Evolutionary conservation across 2,888 invertebrate species (phyloP).

Genomic region (Tetheella fluctuosa): DNA sequence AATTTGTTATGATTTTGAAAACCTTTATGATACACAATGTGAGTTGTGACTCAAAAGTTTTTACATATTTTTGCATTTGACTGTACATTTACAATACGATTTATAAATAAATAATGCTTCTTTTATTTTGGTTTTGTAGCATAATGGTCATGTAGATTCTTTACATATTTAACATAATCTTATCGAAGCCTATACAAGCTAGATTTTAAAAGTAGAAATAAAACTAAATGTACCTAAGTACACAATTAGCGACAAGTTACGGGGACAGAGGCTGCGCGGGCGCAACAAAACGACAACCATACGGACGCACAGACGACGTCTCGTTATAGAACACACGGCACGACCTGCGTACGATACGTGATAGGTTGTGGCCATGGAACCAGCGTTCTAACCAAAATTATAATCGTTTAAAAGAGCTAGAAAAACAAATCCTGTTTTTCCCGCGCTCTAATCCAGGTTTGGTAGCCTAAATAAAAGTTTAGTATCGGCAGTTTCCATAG

Average conservation of each 20-base stretch:
- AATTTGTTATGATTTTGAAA: constrained; percentile 19
- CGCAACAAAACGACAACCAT: constrained; percentile 28
- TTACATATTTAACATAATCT: neutral
- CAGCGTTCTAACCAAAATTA: neutral
- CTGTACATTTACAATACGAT: neutral
- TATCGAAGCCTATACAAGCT: neutral
- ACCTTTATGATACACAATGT: neutral
- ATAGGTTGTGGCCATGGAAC: constrained; percentile 3
- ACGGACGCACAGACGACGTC: constrained; percentile 38
- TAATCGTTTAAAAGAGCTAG: neutral
- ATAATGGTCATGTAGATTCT: neutral
- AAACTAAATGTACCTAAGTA: constrained; percentile 17
- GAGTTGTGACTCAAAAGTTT: neutral
- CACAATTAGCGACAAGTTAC: constrained; percentile 32
- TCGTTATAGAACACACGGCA: constrained; percentile 42
- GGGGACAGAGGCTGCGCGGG: constrained; percentile 34
- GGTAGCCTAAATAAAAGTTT: too few species aligned
- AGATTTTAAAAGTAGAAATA: neutral
- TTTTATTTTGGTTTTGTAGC: too few species aligned
- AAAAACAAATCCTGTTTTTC: too few species aligned
- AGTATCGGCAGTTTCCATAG: too few species aligned
- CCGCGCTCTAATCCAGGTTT: too few species aligned
- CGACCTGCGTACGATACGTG: constrained; percentile 33
- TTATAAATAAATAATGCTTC: too few species aligned
- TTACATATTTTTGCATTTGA: neutral